Conservation (phyloP, 2,113 vertebrate species). For the Artemisiospiza belli region DNA sequence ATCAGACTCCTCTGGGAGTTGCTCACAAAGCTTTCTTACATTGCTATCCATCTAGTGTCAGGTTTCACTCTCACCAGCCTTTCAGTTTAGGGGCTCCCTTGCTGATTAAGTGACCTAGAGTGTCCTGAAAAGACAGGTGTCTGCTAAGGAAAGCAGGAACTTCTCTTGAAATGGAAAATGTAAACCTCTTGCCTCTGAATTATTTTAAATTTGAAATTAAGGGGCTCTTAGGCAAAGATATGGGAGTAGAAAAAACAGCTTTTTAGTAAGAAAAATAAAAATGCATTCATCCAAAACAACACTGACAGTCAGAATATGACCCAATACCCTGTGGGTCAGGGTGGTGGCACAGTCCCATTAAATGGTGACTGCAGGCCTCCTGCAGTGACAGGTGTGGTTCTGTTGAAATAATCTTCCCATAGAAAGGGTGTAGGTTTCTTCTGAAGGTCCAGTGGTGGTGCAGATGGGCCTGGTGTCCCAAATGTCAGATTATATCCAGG, state of each 20-base stretch:
- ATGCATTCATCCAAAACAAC: not conserved
- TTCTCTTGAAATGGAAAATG: not conserved
- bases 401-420: not conserved
- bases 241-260: not conserved
- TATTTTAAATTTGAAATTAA: not conserved
- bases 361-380: not conserved
- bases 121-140: not conserved
- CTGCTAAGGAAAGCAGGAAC: not conserved
- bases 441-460: not conserved
- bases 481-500: not conserved
- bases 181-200: not conserved
- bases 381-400: not conserved
- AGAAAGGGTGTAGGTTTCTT: not conserved
- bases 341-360: not conserved
- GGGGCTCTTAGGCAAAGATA: not conserved
- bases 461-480: not conserved
- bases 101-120: not conserved
- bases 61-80: slow-evolving; percentile 25
- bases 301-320: not conserved
- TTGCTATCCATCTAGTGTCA: not conserved
- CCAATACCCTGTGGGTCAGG: not conserved
- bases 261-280: not conserved
- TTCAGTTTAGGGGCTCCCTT: slow-evolving; percentile 21
- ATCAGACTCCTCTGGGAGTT: not conserved
- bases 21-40: slow-evolving; percentile 9